Base-by-base conservation (phyloP, 2,888 invertebrate genomes). In the Phortica magna region DNA sequence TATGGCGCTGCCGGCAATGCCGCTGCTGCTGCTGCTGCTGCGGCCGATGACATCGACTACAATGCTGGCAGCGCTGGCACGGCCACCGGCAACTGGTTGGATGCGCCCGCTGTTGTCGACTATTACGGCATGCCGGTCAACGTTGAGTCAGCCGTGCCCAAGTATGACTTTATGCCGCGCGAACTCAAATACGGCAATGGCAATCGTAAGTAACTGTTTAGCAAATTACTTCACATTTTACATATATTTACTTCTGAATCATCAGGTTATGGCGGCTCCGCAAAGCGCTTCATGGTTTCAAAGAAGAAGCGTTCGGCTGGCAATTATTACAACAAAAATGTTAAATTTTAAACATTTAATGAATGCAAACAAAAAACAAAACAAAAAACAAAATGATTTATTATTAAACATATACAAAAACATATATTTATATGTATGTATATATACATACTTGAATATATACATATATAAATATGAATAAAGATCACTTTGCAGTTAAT, bases 241-340 rank as follows among this genome's bases (percentile, higher is more conserved):
- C 72, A 31, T 12, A 14, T 31, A 65, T 67, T 61, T 67, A 71
- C 65, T 70, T 5, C 0, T 53, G 14, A 67, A 65, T 61, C 78
- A 74, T 0, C 72, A 90, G 91, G 88, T 72, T 90, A 84, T 75
- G 87, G 81, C 1, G 87, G 81, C 1, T 85, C 85, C 7, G 79
- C 87, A 9, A 92, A 92, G 81, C 90, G 92, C 19, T 92, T 88
- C 72, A 92, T 92, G 92, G 90, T 92, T 55, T 82, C 91, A 77
- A 92, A 91, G 79, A 91, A 91, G 88, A 92, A 92, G 80, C 89
- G 92, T 48, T 91, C 92, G 12, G 79, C 91, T 12, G 89, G 83
- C 70, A 88, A 87, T 39, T 90, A 84, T 76, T 75, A 89, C 64
- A 87, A 83, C 67, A 87, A 65, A 89, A 88, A 76, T 90, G 86